phyloP scores from a whole-genome alignment of 2,888 invertebrate species.

The Lamellibrachia columna region DNA sequence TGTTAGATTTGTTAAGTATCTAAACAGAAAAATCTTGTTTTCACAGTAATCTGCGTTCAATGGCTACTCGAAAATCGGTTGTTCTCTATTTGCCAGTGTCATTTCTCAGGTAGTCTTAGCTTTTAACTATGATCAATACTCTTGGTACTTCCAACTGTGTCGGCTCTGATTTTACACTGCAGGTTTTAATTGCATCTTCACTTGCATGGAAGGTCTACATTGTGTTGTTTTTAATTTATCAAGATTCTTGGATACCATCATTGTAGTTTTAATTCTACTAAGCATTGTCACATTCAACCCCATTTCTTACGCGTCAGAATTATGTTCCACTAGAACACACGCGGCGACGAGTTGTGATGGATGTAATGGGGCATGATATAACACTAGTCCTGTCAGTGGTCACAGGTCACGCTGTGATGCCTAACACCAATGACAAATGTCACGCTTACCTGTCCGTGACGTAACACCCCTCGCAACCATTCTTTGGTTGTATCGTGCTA shows the following conservation, averaged over 20 bases:
- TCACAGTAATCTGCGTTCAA: not conserved
- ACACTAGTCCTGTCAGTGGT: not conserved
- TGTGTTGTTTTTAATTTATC: not conserved
- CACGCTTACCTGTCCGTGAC: not conserved
- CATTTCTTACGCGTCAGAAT: not conserved
- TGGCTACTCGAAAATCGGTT: not conserved
- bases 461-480: not conserved
- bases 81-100: too few relatives aligned
- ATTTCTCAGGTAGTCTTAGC: too few relatives aligned
- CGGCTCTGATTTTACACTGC: too few relatives aligned
- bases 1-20: too few relatives aligned
- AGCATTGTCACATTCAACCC: not conserved
- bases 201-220: not conserved
- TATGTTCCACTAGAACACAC: not conserved
- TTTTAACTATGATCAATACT: too few relatives aligned
- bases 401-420: not conserved
- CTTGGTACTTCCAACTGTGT: too few relatives aligned
- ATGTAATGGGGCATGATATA: not conserved
- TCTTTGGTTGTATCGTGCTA: not conserved
- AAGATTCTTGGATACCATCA: not conserved
- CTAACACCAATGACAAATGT: not conserved
- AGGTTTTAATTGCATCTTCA: too few relatives aligned
- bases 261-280: not conserved
- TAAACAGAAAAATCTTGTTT: not conserved
- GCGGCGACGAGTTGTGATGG: not conserved